phyloP scores from a whole-genome alignment of 1,140 invertebrate genomes.

The Orchesella cincta region DNA sequence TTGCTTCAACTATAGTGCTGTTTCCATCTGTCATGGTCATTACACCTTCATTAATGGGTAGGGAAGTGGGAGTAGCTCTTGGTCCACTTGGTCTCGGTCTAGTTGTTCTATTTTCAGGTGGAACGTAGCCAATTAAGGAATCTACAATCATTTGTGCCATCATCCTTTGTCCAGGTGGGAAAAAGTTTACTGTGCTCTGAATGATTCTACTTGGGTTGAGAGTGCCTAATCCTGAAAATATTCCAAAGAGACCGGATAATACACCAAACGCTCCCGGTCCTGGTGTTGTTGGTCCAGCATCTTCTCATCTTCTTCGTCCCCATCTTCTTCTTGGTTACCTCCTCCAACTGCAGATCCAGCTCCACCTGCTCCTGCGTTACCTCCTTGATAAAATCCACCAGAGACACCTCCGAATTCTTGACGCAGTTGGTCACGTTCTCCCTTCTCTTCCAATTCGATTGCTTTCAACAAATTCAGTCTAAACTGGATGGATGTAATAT shows the following conservation, averaged over 20 bases:
- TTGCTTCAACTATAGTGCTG: not conserved
- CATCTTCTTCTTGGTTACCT: constrained; percentile 6
- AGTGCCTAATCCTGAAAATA: constrained; percentile 38
- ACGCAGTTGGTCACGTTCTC: not conserved
- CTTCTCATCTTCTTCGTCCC: not conserved
- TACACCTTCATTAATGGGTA: too few relatives aligned
- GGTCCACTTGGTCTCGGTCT: not conserved
- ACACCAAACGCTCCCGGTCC: constrained; percentile 36
- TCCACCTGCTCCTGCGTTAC: constrained; percentile 11
- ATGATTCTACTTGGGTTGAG: constrained; percentile 36
- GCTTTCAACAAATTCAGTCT: constrained; percentile 31
- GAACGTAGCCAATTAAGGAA: not conserved
- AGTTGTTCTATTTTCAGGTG: constrained; percentile 4
- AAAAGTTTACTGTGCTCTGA: constrained; percentile 42
- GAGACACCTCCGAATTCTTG: constrained; percentile 8
- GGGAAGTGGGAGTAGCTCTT: not conserved
- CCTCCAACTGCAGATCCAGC: not conserved
- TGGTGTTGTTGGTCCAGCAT: not conserved
- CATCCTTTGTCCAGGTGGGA: constrained; percentile 31
- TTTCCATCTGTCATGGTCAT: not conserved
- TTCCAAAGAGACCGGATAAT: constrained; percentile 36
- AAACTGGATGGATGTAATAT: constrained; percentile 34
- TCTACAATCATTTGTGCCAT: constrained; percentile 34
- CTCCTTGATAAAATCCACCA: constrained; percentile 21
- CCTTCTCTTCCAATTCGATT: constrained; percentile 28